These are phyloP conservation scores for Mimumesa dahlbomi DNA, from an alignment of 2,888 invertebrate species.

Conservation along the genomic window DNA sequence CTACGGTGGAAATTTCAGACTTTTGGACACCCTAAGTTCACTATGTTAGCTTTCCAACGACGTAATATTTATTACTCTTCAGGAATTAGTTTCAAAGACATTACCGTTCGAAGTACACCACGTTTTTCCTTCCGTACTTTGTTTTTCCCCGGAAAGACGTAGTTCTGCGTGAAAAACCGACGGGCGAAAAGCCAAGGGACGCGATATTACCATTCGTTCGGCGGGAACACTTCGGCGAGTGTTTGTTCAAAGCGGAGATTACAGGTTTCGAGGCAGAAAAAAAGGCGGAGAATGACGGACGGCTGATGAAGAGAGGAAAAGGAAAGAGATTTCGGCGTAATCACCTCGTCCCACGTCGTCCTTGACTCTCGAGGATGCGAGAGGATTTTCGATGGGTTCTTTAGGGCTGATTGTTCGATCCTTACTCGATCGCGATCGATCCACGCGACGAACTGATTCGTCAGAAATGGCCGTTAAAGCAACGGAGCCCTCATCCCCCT, in stretches of 20 bases:
- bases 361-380: conserved; percentile 39
- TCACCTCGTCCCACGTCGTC: conserved; percentile 59
- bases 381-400: conserved; percentile 44
- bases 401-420: conserved; percentile 54
- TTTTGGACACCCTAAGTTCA: no score
- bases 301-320: conserved; percentile 9
- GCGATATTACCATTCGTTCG: conserved; percentile 36
- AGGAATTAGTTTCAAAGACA: no score
- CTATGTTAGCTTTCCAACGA: no score
- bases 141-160: no score
- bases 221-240: conserved; percentile 58
- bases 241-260: conserved; percentile 64
- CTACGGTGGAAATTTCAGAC: no score
- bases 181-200: conserved; percentile 6
- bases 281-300: conserved; percentile 24
- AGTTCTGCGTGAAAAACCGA: no score
- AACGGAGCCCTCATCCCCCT: conserved; percentile 11
- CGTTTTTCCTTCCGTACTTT: no score
- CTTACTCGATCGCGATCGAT: conserved; percentile 38
- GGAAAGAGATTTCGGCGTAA: conserved; percentile 60
- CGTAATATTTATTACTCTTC: no score
- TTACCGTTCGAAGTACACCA: no score
- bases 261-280: conserved; percentile 23
- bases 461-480: neutral
- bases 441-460: conserved; percentile 14